Conservation (phyloP, 2,888 invertebrate genomes). For the Dryococelus australis region DNA sequence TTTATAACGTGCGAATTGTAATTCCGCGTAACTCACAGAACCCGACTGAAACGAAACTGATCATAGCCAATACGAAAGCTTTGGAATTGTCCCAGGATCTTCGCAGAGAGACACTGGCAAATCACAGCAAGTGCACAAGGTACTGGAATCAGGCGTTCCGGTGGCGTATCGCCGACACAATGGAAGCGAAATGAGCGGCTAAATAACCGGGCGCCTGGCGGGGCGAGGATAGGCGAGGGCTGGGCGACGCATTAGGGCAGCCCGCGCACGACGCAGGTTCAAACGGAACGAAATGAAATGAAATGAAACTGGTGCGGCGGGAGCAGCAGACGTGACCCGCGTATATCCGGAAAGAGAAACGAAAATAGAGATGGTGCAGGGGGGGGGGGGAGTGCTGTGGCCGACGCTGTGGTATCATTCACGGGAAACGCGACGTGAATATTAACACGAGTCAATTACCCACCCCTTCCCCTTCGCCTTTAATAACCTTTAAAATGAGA, state of each 20-base stretch:
- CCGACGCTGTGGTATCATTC: not conserved
- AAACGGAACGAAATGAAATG: not conserved
- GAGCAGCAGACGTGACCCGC: not conserved
- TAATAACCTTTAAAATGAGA: not conserved
- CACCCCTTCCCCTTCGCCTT: not conserved
- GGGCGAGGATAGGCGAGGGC: too few relatives aligned
- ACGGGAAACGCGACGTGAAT: not conserved
- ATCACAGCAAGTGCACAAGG: too few relatives aligned
- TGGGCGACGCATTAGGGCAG: not conserved
- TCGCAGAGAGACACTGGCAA: too few relatives aligned
- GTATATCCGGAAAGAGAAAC: not conserved
- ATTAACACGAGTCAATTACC: conserved; percentile 10
- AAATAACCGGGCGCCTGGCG: too few relatives aligned
- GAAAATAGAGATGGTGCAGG: not conserved
- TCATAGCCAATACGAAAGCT: too few relatives aligned
- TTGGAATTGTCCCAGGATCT: too few relatives aligned
- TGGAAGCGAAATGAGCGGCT: too few relatives aligned
- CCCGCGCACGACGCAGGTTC: not conserved
- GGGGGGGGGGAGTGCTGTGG: not conserved
- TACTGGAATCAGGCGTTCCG: too few relatives aligned
- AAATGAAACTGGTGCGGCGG: not conserved
- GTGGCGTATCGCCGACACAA: too few relatives aligned
- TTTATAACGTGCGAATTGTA: too few relatives aligned
- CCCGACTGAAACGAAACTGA: too few relatives aligned
- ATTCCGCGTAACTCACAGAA: too few relatives aligned